These are phyloP conservation scores for Nibea albiflora DNA, from an alignment of 2,113 vertebrate genomes.

Conservation along the genomic window DNA sequence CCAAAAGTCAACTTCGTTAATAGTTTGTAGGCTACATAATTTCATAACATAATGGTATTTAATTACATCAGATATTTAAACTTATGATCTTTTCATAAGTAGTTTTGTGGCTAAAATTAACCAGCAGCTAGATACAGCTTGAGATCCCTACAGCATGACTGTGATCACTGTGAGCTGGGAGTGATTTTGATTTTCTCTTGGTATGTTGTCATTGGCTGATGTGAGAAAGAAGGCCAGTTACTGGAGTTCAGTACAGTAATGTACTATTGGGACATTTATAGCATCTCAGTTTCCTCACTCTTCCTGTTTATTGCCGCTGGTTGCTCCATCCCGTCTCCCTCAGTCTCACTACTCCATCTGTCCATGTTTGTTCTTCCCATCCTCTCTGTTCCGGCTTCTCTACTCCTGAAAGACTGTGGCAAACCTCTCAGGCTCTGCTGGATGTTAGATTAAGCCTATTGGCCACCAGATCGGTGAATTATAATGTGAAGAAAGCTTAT, in stretches of 20 bases:
- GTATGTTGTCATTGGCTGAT: background rate
- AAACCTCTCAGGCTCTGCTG: conserved; percentile 47
- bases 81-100: too few relatives aligned
- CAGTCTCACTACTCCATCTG: background rate
- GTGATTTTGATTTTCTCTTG: background rate
- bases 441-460: conserved; percentile 32
- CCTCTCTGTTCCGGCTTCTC: conserved; percentile 38
- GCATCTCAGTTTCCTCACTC: background rate
- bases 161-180: too few relatives aligned
- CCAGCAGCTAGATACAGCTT: too few relatives aligned
- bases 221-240: background rate
- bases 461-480: too few relatives aligned
- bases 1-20: too few relatives aligned
- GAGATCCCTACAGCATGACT: too few relatives aligned
- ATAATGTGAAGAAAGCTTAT: too few relatives aligned
- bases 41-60: too few relatives aligned
- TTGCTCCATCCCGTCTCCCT: background rate
- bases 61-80: too few relatives aligned
- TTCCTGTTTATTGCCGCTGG: background rate
- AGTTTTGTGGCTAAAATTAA: too few relatives aligned
- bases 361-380: background rate
- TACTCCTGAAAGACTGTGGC: conserved; percentile 9
- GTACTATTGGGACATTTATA: background rate
- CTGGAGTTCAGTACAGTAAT: background rate
- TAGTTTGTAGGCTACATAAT: too few relatives aligned